These are phyloP conservation scores for Musca domestica DNA, from an alignment of 1,140 invertebrate species.

Conservation along the genomic window DNA sequence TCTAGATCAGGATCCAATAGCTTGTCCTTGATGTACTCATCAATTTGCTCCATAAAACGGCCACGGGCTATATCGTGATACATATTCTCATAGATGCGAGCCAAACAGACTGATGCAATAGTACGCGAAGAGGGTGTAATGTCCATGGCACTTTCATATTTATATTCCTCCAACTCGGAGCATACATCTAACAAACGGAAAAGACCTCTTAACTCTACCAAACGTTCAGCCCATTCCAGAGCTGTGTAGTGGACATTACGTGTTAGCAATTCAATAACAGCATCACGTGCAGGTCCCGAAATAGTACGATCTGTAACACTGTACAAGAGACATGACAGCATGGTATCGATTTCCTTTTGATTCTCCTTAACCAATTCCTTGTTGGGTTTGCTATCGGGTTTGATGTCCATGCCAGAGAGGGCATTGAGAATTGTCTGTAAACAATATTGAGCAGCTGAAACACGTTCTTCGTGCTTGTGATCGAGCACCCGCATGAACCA, in stretches of 20 bases:
- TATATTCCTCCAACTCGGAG: constrained; percentile 85
- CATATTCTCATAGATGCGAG: constrained; percentile 91
- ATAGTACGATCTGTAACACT: constrained; percentile 79
- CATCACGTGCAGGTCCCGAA: constrained; percentile 78
- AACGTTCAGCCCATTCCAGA: constrained; percentile 82
- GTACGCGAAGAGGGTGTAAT: constrained; percentile 84
- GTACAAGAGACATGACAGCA: constrained; percentile 76
- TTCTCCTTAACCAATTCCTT: constrained; percentile 69
- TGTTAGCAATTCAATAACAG: constrained; percentile 86
- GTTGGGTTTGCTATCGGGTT: constrained; percentile 72
- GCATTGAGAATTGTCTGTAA: constrained; percentile 74
- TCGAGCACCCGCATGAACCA: constrained; percentile 84
- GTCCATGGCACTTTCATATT: constrained; percentile 87
- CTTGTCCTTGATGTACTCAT: constrained; percentile 86
- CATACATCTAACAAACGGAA: constrained; percentile 81
- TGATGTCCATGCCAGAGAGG: constrained; percentile 77
- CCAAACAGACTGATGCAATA: constrained; percentile 82
- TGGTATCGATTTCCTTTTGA: constrained; percentile 77
- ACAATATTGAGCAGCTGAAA: constrained; percentile 79
- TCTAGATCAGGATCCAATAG: constrained; percentile 83
- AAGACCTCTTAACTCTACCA: constrained; percentile 82
- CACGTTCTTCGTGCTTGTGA: constrained; percentile 66
- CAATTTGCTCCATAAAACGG: constrained; percentile 74
- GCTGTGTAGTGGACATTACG: constrained; percentile 82
- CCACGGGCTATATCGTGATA: constrained; percentile 83